These are phyloP conservation scores for Scrobipalpa atriplicella DNA, from an alignment of 2,888 invertebrate genomes.

Conservation along the genomic window DNA sequence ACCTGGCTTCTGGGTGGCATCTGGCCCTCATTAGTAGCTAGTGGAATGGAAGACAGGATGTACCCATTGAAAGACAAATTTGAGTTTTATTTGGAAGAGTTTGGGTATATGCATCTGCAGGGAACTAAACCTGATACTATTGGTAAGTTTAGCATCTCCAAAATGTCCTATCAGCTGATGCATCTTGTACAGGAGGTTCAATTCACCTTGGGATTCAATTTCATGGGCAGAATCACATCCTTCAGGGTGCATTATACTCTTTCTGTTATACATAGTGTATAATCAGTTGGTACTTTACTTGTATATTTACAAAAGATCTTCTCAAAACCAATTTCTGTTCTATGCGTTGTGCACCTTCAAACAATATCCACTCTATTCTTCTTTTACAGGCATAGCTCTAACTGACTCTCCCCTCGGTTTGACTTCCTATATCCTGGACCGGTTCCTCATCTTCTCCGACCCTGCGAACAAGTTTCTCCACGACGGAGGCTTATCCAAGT, in stretches of 20 bases:
- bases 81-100: slow-evolving; percentile 69
- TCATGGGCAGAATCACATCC: too few relatives aligned
- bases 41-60: slow-evolving; percentile 70
- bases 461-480: slow-evolving; percentile 72
- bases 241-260: too few relatives aligned
- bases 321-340: too few relatives aligned
- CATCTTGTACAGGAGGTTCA: too few relatives aligned
- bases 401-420: slow-evolving; percentile 92
- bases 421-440: slow-evolving; percentile 94
- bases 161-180: too few relatives aligned
- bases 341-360: too few relatives aligned
- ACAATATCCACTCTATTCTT: too few relatives aligned
- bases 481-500: slow-evolving; percentile 84
- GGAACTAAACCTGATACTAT: slow-evolving; percentile 92
- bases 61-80: slow-evolving; percentile 74
- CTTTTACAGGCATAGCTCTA: slow-evolving; percentile 84
- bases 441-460: slow-evolving; percentile 87
- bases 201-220: too few relatives aligned
- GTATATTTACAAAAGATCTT: too few relatives aligned
- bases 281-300: too few relatives aligned
- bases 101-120: slow-evolving; percentile 88
- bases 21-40: slow-evolving; percentile 76
- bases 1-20: slow-evolving; percentile 71
- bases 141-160: slow-evolving; percentile 71
- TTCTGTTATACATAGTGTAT: too few relatives aligned